Base-by-base conservation (phyloP, 2,113 vertebrate genomes). In the Protobothrops mucrosquamatus region DNA sequence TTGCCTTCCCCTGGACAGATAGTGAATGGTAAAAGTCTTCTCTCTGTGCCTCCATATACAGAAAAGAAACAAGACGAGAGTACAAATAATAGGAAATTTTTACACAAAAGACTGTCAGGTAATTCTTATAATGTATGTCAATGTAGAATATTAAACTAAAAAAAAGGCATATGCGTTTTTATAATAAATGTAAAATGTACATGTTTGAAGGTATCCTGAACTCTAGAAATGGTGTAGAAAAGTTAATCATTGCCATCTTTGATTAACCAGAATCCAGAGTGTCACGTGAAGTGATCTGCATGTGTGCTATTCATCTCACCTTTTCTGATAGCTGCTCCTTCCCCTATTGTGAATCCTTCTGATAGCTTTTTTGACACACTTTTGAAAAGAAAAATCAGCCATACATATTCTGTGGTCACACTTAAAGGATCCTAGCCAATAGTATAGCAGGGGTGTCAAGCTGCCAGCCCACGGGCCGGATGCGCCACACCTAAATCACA, bases 21-120 rank as follows among this genome's bases (percentile, higher is more conserved):
- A 97, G 98, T 99, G 97, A 99, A 99, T 93, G 99, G 99, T 98
- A 99, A 99, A 98, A 98, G 99, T 97, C 98, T 99, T 98, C 97
- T 98, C 97, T 98, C 98, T 95, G 97, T 98, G 94, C 97, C 96
- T 51, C 97, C 97, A 90, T 90, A 96, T 97, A 97, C 97, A 96
- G 98, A 99, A 97, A 99, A 99, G 98, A 99, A 99, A 98, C 97
- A 98, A 95, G 99, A 99, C 97, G 98, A 98, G 97, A 98, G 96
- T 97, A 97, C 97, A 94, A 98, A 97, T 98, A 99, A 98, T 98
- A 99, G 98, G 98, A 98, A 99, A 97, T 99, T 98, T 97, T 96
- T 98, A 96, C 98, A 98, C 98, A 99, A 99, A 97, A 99, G 98
- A 98, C 97, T 99, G 96, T 98, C 98, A 98, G 99, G 99, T 99